These are phyloP conservation scores for Yoshiicerus persimilis DNA, from an alignment of 1,140 invertebrate species.

Conservation along the genomic window DNA sequence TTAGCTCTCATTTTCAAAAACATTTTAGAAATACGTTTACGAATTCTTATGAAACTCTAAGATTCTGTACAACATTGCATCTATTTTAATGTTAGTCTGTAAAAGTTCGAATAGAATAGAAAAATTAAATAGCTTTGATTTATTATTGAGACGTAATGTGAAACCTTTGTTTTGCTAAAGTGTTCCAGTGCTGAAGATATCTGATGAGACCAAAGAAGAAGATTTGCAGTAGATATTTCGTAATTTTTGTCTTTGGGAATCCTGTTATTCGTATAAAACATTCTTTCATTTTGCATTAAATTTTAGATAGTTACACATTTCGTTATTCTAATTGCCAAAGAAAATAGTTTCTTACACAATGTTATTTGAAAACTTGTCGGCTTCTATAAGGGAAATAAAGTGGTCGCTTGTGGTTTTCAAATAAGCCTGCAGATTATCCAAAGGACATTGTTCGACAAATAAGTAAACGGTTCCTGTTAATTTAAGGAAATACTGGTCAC, in stretches of 20 bases:
- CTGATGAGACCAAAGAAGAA: background rate
- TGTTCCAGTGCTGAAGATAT: background rate
- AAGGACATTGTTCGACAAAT: background rate
- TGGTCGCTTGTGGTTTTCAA: background rate
- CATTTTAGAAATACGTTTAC: background rate
- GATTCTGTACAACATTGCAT: too few relatives aligned
- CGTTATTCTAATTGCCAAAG: too few relatives aligned
- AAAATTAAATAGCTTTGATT: too few relatives aligned
- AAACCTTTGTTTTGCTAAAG: background rate
- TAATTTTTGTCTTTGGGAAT: background rate
- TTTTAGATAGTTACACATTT: background rate
- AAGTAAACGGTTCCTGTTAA: background rate
- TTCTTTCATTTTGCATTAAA: too few relatives aligned
- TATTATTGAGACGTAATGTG: too few relatives aligned
- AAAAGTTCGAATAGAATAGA: too few relatives aligned
- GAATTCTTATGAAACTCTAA: too few relatives aligned
- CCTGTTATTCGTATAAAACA: too few relatives aligned
- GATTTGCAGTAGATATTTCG: background rate
- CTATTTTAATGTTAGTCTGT: too few relatives aligned
- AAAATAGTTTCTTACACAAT: background rate
- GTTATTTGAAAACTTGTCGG: background rate
- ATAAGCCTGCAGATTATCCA: background rate
- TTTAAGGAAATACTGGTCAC: too few relatives aligned
- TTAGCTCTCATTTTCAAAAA: too few relatives aligned
- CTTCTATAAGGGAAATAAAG: background rate